Evolutionary conservation across 2,888 invertebrate species (phyloP).

Genomic region (Dermolepida albohirtum): DNA sequence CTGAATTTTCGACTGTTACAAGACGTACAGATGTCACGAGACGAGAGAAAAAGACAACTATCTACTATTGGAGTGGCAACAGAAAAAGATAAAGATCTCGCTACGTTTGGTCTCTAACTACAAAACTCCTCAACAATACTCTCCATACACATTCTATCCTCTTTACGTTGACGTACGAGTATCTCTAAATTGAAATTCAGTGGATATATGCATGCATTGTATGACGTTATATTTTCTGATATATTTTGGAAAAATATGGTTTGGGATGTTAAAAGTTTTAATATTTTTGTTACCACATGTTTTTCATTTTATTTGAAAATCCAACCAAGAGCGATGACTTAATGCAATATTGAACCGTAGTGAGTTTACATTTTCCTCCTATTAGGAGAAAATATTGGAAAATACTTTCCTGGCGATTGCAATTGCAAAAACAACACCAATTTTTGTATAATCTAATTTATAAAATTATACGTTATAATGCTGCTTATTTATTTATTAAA

Average conservation of each 20-base stretch:
- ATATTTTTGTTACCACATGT: constrained; percentile 41
- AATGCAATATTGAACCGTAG: no score
- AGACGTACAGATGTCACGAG: constrained; percentile 36
- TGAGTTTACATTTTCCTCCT: no score
- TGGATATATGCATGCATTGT: constrained; percentile 42
- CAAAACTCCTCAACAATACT: no score
- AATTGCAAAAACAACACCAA: no score
- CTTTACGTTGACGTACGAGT: constrained; percentile 57
- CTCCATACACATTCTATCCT: background rate
- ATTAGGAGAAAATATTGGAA: no score
- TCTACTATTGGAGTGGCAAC: constrained; percentile 13
- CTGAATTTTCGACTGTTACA: constrained; percentile 31
- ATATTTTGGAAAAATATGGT: constrained; percentile 7
- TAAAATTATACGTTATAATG: no score
- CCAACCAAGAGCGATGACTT: no score
- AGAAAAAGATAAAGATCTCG: constrained; percentile 20
- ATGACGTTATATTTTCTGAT: constrained; percentile 8
- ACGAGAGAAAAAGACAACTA: constrained; percentile 25
- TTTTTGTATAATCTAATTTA: no score
- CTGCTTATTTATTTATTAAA: no score
- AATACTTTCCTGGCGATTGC: no score
- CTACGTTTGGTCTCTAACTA: constrained; percentile 8
- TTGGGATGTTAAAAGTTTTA: constrained; percentile 43
- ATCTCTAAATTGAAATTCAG: constrained; percentile 55
- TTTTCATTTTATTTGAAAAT: background rate